A percentile compares a stretch with the other conserved stretches of the same genome.
Conservation (phyloP, 2,113 vertebrate species). For the Ceyx cyanopectus region DNA sequence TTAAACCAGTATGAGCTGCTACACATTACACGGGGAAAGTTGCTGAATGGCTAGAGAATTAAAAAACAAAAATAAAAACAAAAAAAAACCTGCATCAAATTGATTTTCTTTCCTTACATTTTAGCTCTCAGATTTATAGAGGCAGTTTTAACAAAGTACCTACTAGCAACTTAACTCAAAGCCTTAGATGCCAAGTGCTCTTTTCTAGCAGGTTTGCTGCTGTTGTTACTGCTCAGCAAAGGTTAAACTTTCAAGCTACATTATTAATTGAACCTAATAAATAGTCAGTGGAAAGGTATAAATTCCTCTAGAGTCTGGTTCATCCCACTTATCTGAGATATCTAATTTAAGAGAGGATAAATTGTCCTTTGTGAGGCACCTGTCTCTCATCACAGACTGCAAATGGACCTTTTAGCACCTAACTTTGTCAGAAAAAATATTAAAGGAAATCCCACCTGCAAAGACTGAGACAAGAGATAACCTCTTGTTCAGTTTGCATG, state of each 20-base stretch:
- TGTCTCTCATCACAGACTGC: not conserved
- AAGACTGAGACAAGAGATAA: not conserved
- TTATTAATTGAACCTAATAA: not conserved
- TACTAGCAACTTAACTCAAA: not conserved
- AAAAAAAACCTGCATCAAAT: not conserved
- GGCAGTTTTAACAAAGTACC: not conserved
- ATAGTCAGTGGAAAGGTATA: not conserved
- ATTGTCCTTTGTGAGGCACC: not conserved
- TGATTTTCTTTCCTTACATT: not conserved
- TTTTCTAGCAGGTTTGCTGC: not conserved
- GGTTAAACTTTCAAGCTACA: not conserved
- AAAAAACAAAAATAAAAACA: not conserved
- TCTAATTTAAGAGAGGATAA: not conserved
- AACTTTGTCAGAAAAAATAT: accelerated
- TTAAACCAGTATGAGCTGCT: not conserved
- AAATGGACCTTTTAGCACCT: not conserved
- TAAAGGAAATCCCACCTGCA: not conserved
- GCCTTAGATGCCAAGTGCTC: not conserved
- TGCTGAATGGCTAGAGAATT: not conserved
- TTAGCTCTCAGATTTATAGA: not conserved
- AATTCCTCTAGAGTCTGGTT: not conserved
- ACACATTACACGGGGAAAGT: not conserved
- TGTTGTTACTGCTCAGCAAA: not conserved
- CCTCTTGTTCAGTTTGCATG: not conserved
- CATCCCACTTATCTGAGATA: not conserved